Base-by-base conservation (phyloP, 2,797 vertebrate genomes). In the Emys orbicularis region DNA sequence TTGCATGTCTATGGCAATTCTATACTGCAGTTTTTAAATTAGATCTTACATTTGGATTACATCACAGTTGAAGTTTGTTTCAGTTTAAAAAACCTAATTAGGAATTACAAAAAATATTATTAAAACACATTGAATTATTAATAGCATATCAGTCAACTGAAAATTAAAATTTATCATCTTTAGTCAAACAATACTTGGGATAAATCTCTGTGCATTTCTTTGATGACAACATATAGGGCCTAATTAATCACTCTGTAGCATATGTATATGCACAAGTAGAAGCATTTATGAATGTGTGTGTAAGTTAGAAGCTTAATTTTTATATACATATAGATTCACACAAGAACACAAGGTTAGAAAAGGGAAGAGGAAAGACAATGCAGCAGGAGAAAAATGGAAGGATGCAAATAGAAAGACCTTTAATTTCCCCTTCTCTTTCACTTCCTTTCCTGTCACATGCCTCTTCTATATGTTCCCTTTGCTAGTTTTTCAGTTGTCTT, bases 101-200 rank as follows among this genome's bases (percentile, higher is more conserved):
- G 56, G 95, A 98, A 97, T 96, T 96, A 95, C 68, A 96, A 79
- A 94, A 87, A 97, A 96, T 79, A 97, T 90, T 94, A 96, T 91
- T 93, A 95, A 97, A 79, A 96, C 92, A 96, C 95, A 97, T 93
- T 96, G 97, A 97, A 97, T 95, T 95, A 97, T 97, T 97, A 97
- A 98, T 97, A 95, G 85, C 61, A 57, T 21, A 65, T 53, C 31
- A 86, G 87, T 98, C 84, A 95, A 90, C 88, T 90, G 93, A 95
- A 97, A 96, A 97, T 84, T 94, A 94, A 97, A 98, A 97, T 92
- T 94, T 96, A 95, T 92, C 89, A 97, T 90, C 94, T 97, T 86
- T 92, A 94, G 79, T 93, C 88, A 95, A 94, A 94, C 81, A 91
- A 79, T 85, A 91, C 52, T 84, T 95, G 88, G 89, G 8, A 97